A percentile compares a stretch with the other conserved stretches of the same genome.
These are phyloP conservation scores for Sander lucioperca DNA, from an alignment of 2,113 vertebrate species.

Conservation along the genomic window DNA sequence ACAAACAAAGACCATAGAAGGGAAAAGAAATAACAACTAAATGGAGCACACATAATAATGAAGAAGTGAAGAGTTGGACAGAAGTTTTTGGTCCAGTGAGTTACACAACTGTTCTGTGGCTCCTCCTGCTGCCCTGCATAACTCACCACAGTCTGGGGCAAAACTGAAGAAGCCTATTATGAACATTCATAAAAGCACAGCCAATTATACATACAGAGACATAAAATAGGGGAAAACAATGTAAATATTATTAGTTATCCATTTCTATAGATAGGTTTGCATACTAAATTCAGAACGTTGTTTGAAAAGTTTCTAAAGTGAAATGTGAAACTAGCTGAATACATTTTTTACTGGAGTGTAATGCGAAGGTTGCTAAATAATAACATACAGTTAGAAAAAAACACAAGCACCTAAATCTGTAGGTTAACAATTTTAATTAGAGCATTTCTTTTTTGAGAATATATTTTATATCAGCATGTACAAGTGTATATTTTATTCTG, in stretches of 20 bases:
- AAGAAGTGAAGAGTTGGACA: slow-evolving; percentile 4
- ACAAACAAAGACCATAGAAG: background rate
- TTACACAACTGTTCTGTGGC: slow-evolving; percentile 69
- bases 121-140: slow-evolving; percentile 81
- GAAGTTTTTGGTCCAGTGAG: slow-evolving; percentile 21
- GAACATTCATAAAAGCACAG: background rate
- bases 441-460: background rate
- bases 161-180: slow-evolving; percentile 12
- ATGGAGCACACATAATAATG: background rate
- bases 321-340: background rate
- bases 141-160: slow-evolving; percentile 74
- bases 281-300: background rate
- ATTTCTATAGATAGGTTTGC: background rate
- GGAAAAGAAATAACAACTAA: background rate
- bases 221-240: background rate
- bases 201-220: no score
- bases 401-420: background rate
- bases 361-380: background rate
- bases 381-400: background rate
- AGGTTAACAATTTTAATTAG: background rate
- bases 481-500: background rate
- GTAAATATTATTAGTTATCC: no score
- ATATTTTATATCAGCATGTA: background rate
- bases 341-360: background rate
- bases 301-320: background rate